These are phyloP conservation scores for Columba janthina DNA, from an alignment of 2,113 vertebrate species.

Conservation along the genomic window DNA sequence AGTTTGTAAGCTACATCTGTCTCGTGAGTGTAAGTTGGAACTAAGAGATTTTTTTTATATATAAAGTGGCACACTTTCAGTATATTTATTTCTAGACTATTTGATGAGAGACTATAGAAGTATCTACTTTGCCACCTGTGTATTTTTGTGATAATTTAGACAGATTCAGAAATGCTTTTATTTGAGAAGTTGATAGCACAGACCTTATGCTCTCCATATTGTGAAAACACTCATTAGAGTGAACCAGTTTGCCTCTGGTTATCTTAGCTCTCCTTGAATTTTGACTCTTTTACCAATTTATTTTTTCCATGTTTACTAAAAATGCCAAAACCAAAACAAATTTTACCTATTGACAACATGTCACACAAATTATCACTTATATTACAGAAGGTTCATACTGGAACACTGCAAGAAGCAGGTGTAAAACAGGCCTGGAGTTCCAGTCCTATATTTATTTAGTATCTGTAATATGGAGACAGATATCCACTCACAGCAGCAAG, in stretches of 20 bases:
- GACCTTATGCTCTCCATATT: background rate
- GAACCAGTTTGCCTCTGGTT: background rate
- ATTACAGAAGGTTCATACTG: background rate
- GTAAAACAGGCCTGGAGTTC: background rate
- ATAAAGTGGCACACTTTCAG: background rate
- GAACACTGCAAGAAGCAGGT: background rate
- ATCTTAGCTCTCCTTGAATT: background rate
- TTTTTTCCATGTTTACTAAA: background rate
- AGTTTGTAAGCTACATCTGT: background rate
- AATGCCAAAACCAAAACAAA: background rate
- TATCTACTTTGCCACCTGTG: background rate
- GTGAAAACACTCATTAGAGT: background rate
- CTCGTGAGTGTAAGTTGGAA: background rate
- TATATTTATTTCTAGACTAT: background rate
- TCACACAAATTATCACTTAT: background rate
- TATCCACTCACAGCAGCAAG: background rate
- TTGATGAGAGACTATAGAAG: background rate
- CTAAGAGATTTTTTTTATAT: background rate
- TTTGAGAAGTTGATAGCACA: background rate
- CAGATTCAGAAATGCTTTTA: background rate
- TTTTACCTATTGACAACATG: background rate
- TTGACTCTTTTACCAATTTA: background rate
- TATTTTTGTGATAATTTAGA: background rate
- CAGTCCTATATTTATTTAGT: background rate
- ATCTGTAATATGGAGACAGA: background rate